These are phyloP conservation scores for Eulemur macaco DNA, from an alignment of 2,113 vertebrate species.

Conservation along the genomic window DNA sequence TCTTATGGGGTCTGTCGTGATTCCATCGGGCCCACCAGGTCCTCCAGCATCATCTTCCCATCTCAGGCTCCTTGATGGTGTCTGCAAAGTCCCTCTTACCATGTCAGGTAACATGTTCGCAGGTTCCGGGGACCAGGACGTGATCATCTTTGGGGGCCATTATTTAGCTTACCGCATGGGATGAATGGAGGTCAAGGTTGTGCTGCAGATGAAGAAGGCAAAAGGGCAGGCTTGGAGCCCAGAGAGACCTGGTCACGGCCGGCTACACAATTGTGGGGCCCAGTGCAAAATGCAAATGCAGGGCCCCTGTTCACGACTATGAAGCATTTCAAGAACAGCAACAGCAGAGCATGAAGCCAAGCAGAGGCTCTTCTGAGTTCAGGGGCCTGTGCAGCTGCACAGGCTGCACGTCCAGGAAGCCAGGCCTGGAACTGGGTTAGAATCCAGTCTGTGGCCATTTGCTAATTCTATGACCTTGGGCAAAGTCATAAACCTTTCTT, in stretches of 20 bases:
- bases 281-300: not conserved
- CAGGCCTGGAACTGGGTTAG: not conserved
- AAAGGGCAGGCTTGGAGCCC: not conserved
- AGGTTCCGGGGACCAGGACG: not conserved
- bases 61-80: not conserved
- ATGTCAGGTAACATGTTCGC: no score
- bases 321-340: not conserved
- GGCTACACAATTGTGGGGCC: not conserved
- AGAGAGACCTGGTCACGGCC: not conserved
- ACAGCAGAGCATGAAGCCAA: not conserved
- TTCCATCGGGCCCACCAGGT: no score
- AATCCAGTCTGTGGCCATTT: not conserved
- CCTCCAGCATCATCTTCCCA: not conserved
- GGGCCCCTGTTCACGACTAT: not conserved
- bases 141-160: not conserved
- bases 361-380: not conserved
- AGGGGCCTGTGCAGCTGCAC: not conserved
- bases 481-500: not conserved
- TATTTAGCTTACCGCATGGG: not conserved
- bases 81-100: not conserved
- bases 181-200: not conserved
- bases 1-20: not conserved
- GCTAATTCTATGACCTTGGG: not conserved
- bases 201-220: no score
- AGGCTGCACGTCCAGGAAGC: not conserved